Base-by-base conservation (phyloP, 2,797 vertebrate species). In the Crocidura indochinensis region DNA sequence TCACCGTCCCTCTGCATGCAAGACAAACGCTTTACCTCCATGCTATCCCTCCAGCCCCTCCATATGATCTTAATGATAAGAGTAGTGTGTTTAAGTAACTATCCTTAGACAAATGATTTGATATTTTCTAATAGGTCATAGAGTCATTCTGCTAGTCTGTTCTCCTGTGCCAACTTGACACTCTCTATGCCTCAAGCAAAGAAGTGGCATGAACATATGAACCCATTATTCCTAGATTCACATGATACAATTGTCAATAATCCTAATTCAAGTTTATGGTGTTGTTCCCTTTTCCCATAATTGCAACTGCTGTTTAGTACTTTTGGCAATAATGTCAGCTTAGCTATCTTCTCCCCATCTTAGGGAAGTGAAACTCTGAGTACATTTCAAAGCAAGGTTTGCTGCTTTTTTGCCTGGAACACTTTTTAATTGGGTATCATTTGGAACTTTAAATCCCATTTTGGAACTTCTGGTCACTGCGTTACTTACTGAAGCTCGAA, bases 381-480 rank as follows among this genome's bases (percentile, higher is more conserved):
- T 88, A 96, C 87, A 27, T 97, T 97, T 96, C 93, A 96, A 97
- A 93, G 96, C 92, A 95, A 96, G 91, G 88, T 97, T 98, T 97
- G 97, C 97, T 97, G 96, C 93, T 96, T 91, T 97, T 97, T 96
- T 97, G 95, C 96, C 95, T 95, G 95, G 95, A 98, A 98, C 97
- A 75, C 84, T 97, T 97, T 98, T 98, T 97, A 98, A 98, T 98
- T 98, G 97, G 92, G 95, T 97, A 96, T 95, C 95, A 97, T 97
- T 97, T 96, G 95, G 97, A 97, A 95, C 95, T 90, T 91, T 96
- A 96, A 98, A 97, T 97, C 96, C 96, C 95, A 96, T 97, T 95
- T 97, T 96, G 92, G 95, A 67, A 74, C 94, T 97, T 96, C 95
- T 97, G 97, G 97, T 98, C 96, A 97, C 92, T 96, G 96, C 96